These are phyloP conservation scores for Drosophila novamexicana DNA, from an alignment of 1,140 invertebrate species.

Conservation along the genomic window DNA sequence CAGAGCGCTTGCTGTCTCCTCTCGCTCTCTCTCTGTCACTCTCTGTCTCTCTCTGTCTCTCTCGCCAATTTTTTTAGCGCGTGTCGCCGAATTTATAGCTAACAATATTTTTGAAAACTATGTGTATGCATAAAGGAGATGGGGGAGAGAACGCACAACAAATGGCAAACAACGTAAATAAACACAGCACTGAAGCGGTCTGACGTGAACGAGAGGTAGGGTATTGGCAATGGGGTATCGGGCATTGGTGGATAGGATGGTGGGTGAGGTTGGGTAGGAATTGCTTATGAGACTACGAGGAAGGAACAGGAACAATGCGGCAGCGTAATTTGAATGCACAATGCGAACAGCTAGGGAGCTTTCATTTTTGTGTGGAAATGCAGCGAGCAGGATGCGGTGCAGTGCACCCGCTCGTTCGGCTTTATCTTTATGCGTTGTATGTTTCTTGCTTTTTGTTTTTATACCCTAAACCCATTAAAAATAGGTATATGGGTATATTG, in stretches of 20 bases:
- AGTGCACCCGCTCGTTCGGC: slow-evolving; percentile 56
- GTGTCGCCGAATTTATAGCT: slow-evolving; percentile 76
- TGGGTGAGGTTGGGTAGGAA: background rate
- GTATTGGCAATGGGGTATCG: background rate
- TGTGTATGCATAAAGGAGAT: slow-evolving; percentile 29
- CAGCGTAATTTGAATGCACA: slow-evolving; percentile 78
- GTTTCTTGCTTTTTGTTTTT: slow-evolving; percentile 44
- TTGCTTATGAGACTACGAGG: slow-evolving; percentile 12
- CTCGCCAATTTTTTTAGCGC: slow-evolving; percentile 7
- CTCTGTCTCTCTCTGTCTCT: background rate
- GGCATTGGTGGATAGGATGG: background rate
- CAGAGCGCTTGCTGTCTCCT: slow-evolving; percentile 38
- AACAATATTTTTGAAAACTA: slow-evolving; percentile 73
- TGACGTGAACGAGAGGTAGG: slow-evolving; percentile 1
- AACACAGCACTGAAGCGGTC: slow-evolving; percentile 49
- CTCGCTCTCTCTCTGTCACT: slow-evolving; percentile 8
- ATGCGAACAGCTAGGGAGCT: slow-evolving; percentile 45
- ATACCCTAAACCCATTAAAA: background rate
- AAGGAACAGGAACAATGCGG: slow-evolving; percentile 52
- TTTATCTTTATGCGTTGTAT: slow-evolving; percentile 69
- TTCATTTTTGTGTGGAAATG: slow-evolving; percentile 11
- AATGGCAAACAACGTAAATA: slow-evolving; percentile 80
- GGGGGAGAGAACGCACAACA: slow-evolving; percentile 39
- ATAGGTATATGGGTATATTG: too few relatives aligned
- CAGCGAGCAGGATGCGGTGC: slow-evolving; percentile 52